Conservation (phyloP, 2,888 invertebrate genomes). For the Mamestra brassicae region DNA sequence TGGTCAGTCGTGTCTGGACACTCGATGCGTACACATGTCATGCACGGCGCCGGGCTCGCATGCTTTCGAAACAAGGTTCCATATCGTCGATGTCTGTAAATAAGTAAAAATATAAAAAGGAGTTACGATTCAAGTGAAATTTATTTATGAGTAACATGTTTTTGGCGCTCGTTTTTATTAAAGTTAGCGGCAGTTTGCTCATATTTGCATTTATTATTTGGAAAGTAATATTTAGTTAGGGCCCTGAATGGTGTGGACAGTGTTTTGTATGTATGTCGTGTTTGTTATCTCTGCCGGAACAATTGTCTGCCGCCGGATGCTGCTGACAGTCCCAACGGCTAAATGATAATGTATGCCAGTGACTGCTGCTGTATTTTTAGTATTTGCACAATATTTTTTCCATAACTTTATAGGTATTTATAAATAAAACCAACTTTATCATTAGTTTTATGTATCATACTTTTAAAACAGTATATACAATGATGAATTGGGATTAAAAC, state of each 20-base stretch:
- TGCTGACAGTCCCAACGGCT: slow-evolving; percentile 58
- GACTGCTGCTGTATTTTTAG: slow-evolving; percentile 44
- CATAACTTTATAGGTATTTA: slow-evolving; percentile 7
- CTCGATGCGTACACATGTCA: slow-evolving; percentile 55
- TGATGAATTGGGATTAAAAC: slow-evolving; percentile 15
- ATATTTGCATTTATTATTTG: slow-evolving; percentile 35
- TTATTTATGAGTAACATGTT: slow-evolving; percentile 39
- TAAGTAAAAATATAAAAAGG: slow-evolving; percentile 36
- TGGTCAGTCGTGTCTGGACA: slow-evolving; percentile 68
- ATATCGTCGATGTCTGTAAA: slow-evolving; percentile 52
- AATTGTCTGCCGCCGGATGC: slow-evolving; percentile 68
- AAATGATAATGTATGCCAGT: slow-evolving; percentile 67
- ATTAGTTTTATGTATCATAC: neutral
- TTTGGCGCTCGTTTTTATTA: slow-evolving; percentile 35
- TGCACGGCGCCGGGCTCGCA: slow-evolving; percentile 43
- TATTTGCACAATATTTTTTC: slow-evolving; percentile 51
- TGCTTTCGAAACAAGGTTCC: slow-evolving; percentile 58
- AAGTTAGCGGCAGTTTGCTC: slow-evolving; percentile 29
- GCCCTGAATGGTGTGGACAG: slow-evolving; percentile 42
- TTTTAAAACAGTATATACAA: neutral
- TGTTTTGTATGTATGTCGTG: slow-evolving; percentile 57
- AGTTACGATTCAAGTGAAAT: slow-evolving; percentile 46
- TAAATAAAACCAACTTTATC: slow-evolving; percentile 17
- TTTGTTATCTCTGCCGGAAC: slow-evolving; percentile 71
- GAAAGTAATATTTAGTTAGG: slow-evolving; percentile 51